Conservation (phyloP, 2,113 vertebrate genomes). For the Megaleporinus macrocephalus region DNA sequence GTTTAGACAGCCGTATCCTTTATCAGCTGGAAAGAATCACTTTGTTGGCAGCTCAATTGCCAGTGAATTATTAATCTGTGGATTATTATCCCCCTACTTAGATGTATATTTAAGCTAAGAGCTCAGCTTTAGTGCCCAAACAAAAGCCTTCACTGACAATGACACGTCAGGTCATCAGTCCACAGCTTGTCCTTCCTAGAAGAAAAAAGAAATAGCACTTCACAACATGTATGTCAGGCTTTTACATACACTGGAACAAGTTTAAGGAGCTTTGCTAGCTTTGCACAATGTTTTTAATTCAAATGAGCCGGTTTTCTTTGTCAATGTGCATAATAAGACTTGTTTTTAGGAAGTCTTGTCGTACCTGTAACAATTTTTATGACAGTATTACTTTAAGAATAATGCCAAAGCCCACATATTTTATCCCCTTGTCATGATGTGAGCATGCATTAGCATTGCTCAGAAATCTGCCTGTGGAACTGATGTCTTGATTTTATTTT, state of each 20-base stretch:
- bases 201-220: conserved; percentile 3
- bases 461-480: too few relatives aligned
- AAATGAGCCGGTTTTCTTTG: neutral
- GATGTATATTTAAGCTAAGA: conserved; percentile 70
- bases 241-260: too few relatives aligned
- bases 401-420: too few relatives aligned
- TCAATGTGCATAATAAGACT: neutral
- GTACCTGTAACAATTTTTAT: neutral
- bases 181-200: neutral
- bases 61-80: conserved; percentile 75
- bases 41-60: conserved; percentile 64
- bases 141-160: conserved; percentile 22
- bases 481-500: too few relatives aligned
- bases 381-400: neutral
- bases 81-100: conserved; percentile 68
- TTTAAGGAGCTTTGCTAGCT: too few relatives aligned
- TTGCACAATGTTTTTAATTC: neutral
- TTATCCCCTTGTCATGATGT: too few relatives aligned
- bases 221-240: too few relatives aligned
- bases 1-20: conserved; percentile 57
- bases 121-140: conserved; percentile 27
- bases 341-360: too few relatives aligned
- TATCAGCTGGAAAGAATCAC: conserved; percentile 64
- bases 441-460: too few relatives aligned
- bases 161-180: conserved; percentile 8